Evolutionary conservation across 2,888 invertebrate species (phyloP), one percentile per base, ranked within the genome.

Genomic region (Choristoneura rosaceana): DNA sequence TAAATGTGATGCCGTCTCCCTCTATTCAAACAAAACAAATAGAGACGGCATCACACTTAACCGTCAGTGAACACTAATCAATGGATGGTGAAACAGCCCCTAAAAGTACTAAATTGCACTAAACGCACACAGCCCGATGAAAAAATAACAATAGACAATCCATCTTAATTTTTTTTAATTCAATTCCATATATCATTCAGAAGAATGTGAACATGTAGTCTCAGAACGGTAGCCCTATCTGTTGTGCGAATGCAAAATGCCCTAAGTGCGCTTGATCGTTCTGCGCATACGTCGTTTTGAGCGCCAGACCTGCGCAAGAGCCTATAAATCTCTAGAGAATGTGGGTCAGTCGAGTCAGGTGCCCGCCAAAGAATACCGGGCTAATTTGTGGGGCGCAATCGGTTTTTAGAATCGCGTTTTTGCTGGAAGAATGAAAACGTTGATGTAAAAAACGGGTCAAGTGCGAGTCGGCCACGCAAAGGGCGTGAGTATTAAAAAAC

Each of bases 261-360:
- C 34, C 15, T 55, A 55, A 5, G 25, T 25, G 55, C 55, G 25
- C 25, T 25, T 7, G 25, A 4, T 55, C 25, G 25, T 15, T n/a
- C 10, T 55, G 55, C 55, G 25, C 55, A 12, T 55, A 12, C 25
- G 55, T 12, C 25, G 55, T 55, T 55, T 4, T 25, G 55, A 52
- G 17, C 1, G 0, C 25, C 25, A 12, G 25, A 12, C 15, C 2
- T 74, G 69, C 74, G 75, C 74, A 76, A 68, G 69, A 78, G 76
- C 77, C 77, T 76, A 84, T 87, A 87, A 87, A 87, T 87, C 85
- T 80, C 65, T 33, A 8, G 66, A 80, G 82, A 81, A 87, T 85
- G 83, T 87, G 78, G 87, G 86, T 75, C 86, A 82, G 73, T 38
- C 70, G 74, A 75, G 82, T 82, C 83, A 85, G 81, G 83, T 79